Evolutionary conservation across 2,797 vertebrate species (phyloP), one percentile per base, ranked within the genome.

Genomic region (Vespertilio murinus): DNA sequence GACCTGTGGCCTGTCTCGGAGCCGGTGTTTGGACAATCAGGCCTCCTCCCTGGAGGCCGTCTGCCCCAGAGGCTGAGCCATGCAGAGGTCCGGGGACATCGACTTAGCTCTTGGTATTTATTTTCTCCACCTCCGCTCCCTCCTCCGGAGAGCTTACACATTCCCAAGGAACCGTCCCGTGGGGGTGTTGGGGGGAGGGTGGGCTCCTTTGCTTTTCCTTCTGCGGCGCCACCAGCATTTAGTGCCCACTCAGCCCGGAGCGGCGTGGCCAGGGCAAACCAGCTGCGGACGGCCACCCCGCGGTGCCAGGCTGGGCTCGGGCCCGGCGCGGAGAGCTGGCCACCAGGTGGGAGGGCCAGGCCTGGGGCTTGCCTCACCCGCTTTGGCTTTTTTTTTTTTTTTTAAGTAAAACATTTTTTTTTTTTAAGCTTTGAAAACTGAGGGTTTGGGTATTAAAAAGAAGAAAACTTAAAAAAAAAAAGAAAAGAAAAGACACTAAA

Each of bases 401-500:
- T 90, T 96, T 87, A 91, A 40, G 0, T 94, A 89, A 84, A 86
- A 49, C 18, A n/a, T 47, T 16, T 47, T 47, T 33, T 86, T 92
- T 91, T 75, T 75, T 84, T 90, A 88, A 95, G 56, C 86, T 93
- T 96, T 91, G 74, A 90, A 94, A 94, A 95, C 93, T 7, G 69
- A 96, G 91, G 95, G 79, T 95, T 96, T 96, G 78, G 90, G 93
- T 96, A 96, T 95, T 96, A 88, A 97, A 97, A 92, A 88, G 85
- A 88, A 97, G 92, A 94, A 91, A 79, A 20, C 5, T 25, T 9
- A 38, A 95, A 94, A 95, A 96, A 25, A 54, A 93, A 83, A 42
- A 42, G 11, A 42, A 42, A 42, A 42, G 95, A 95, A 28, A n/a
- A 17, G 79, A 96, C n/a, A 96, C 90, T 79, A 97, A 73, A 93